These are phyloP conservation scores for Sarcoramphus papa DNA, from an alignment of 2,797 vertebrate species.

Conservation along the genomic window DNA sequence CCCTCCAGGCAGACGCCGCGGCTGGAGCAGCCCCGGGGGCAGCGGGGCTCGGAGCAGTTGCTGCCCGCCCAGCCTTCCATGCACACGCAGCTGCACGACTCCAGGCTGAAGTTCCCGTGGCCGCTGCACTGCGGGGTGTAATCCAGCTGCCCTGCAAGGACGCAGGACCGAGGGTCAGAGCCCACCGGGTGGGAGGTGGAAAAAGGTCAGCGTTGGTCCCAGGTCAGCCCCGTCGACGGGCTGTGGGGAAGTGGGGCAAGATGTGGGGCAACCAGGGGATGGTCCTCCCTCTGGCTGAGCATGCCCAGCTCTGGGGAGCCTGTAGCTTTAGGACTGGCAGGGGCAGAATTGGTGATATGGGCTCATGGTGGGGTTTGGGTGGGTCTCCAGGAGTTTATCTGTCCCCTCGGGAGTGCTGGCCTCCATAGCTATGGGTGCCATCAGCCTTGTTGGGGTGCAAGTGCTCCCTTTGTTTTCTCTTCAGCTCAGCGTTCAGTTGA, in stretches of 20 bases:
- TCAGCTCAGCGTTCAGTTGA: not conserved
- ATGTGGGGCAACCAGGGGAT: not conserved
- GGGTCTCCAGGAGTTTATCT: not conserved
- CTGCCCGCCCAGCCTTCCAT: constrained; percentile 92
- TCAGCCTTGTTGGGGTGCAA: not conserved
- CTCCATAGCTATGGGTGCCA: not conserved
- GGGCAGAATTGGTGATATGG: not conserved
- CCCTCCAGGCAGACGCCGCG: constrained; percentile 91
- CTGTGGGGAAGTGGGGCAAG: not conserved
- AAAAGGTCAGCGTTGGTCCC: not conserved
- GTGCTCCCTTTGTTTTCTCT: not conserved
- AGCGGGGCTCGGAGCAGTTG: constrained; percentile 92
- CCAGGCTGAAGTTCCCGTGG: constrained; percentile 94
- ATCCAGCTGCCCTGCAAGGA: constrained; percentile 85
- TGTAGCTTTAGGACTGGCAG: not conserved
- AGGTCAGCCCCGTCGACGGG: not conserved
- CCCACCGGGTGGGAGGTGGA: not conserved
- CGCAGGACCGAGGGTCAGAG: not conserved
- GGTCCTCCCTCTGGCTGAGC: not conserved
- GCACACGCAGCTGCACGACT: constrained; percentile 91
- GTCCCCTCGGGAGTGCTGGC: not conserved
- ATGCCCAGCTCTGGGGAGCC: not conserved
- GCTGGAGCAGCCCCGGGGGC: constrained; percentile 90
- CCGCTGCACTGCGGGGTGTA: constrained; percentile 89
- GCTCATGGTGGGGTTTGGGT: not conserved